Evolutionary conservation across 1,140 invertebrate species (phyloP).

Genomic region (Drosophila mojavensis): DNA sequence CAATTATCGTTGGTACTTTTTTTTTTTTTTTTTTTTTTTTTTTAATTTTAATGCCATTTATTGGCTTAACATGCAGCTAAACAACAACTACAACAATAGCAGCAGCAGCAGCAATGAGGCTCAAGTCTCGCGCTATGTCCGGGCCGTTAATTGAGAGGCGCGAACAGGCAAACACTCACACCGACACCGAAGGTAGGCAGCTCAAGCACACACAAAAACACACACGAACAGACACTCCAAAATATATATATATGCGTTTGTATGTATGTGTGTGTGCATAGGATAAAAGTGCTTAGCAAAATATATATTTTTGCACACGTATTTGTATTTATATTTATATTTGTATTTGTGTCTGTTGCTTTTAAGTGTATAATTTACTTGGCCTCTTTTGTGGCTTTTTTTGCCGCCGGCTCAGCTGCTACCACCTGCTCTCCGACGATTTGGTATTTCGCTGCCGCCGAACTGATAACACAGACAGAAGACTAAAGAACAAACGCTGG

Average conservation of each 20-base stretch:
- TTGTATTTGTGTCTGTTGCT: conserved; percentile 9
- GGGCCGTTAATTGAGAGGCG: conserved; percentile 43
- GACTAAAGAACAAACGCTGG: conserved; percentile 37
- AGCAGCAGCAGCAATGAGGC: conserved; percentile 18
- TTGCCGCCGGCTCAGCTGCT: conserved; percentile 33
- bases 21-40: conserved; percentile 54
- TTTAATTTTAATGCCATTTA: conserved; percentile 61
- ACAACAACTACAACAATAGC: conserved; percentile 18
- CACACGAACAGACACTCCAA: conserved; percentile 10
- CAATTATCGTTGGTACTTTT: conserved; percentile 54
- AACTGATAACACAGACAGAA: conserved; percentile 54
- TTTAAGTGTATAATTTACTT: conserved; percentile 47
- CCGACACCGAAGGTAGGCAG: conserved; percentile 13
- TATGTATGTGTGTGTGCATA: neutral
- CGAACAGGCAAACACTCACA: conserved; percentile 23
- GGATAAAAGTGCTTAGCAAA: conserved; percentile 26
- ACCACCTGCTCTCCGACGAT: conserved; percentile 23
- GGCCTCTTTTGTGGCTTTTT: conserved; percentile 25
- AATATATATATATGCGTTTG: neutral
- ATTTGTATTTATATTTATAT: conserved; percentile 6
- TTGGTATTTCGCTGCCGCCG: conserved; percentile 20
- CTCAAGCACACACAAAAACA: conserved; percentile 15
- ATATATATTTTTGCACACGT: conserved; percentile 27
- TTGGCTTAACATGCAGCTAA: conserved; percentile 66
- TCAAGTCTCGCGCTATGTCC: conserved; percentile 14